phyloP scores from a whole-genome alignment of 2,797 vertebrate genomes.

The Onychomys torridus region DNA sequence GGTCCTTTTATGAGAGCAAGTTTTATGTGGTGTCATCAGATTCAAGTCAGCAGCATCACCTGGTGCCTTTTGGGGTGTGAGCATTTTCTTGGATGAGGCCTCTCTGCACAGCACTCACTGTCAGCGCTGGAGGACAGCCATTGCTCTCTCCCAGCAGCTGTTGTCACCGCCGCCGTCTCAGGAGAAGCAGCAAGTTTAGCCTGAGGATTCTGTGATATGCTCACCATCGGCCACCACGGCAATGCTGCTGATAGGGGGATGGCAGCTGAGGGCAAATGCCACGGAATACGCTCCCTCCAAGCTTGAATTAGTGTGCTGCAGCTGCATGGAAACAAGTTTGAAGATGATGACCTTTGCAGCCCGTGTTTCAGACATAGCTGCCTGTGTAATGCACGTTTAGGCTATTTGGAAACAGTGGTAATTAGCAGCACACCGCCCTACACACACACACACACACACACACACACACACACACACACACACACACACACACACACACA shows the following conservation, averaged over 20 bases:
- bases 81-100: not conserved
- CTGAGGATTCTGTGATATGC: not conserved
- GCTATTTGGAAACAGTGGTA: not conserved
- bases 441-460: not conserved
- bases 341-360: constrained; percentile 25
- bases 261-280: constrained; percentile 29
- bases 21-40: not conserved
- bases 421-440: not conserved
- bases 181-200: not conserved
- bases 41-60: not conserved
- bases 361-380: constrained; percentile 40
- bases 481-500: too few species aligned
- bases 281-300: not conserved
- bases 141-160: not conserved
- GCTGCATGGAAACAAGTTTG: constrained; percentile 45
- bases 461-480: too few species aligned
- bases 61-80: not conserved
- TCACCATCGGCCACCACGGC: not conserved
- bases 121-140: rapidly evolving
- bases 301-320: not conserved
- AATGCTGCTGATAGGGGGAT: constrained; percentile 10
- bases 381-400: not conserved
- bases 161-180: not conserved
- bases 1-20: not conserved
- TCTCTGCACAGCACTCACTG: not conserved